Evolutionary conservation across 1,140 invertebrate genomes (phyloP).

Genomic region (Nixonia krombeini): DNA sequence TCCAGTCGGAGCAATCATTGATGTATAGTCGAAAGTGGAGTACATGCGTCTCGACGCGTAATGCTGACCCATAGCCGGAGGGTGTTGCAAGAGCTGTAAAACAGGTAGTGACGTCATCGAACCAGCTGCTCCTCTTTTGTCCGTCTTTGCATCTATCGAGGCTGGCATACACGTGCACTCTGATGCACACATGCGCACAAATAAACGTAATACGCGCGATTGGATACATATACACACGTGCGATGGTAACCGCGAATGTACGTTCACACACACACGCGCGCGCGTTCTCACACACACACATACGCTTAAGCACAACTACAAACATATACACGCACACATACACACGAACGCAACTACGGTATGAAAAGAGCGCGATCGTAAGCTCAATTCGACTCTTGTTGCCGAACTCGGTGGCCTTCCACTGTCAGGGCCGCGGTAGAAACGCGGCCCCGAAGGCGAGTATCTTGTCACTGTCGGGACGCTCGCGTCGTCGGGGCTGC

Average conservation of each 20-base stretch:
- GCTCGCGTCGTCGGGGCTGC: background rate
- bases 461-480: slow-evolving; percentile 13
- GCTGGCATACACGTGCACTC: background rate
- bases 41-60: background rate
- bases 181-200: too few species aligned
- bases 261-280: background rate
- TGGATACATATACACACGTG: too few species aligned
- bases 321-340: too few species aligned
- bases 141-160: slow-evolving; percentile 20
- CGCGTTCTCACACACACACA: too few species aligned
- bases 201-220: too few species aligned
- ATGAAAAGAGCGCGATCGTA: too few species aligned
- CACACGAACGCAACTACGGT: too few species aligned
- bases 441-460: slow-evolving; percentile 2
- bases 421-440: slow-evolving; percentile 27
- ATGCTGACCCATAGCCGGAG: slow-evolving; percentile 57
- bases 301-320: too few species aligned
- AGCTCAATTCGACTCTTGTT: slow-evolving; percentile 10
- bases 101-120: slow-evolving; percentile 63
- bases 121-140: slow-evolving; percentile 50
- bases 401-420: slow-evolving; percentile 18
- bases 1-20: too few species aligned
- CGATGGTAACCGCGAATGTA: too few species aligned
- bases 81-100: slow-evolving; percentile 51
- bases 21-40: too few species aligned